A percentile compares a stretch with the other conserved stretches of the same genome.
phyloP scores from a whole-genome alignment of 2,113 vertebrate genomes.

The Rhinopithecus roxellana region DNA sequence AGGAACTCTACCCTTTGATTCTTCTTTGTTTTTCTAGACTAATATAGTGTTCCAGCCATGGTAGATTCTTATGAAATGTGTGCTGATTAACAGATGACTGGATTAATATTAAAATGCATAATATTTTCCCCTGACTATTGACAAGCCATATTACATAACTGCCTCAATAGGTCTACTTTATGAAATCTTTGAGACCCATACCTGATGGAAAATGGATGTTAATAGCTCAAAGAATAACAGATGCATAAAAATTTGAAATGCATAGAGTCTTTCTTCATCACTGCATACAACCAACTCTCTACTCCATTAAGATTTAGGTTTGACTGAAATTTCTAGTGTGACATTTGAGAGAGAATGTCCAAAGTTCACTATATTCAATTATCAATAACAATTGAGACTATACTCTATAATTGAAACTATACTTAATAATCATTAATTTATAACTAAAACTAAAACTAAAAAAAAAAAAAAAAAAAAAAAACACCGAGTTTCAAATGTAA shows the following conservation, averaged over 20 bases:
- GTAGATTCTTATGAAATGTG: neutral
- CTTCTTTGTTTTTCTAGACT: neutral
- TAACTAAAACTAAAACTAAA: constrained; percentile 15
- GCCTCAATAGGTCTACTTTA: neutral
- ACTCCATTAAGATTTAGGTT: neutral
- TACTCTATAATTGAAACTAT: no score
- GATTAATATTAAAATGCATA: neutral
- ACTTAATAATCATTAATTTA: neutral
- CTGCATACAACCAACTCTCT: neutral
- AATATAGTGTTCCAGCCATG: neutral
- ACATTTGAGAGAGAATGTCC: neutral
- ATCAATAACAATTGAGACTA: neutral
- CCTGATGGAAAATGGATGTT: neutral
- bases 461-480: no score
- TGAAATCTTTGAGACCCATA: neutral
- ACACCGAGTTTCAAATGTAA: constrained; percentile 25
- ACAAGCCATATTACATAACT: neutral
- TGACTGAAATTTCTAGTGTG: neutral
- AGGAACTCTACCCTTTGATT: neutral
- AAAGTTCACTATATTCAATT: neutral
- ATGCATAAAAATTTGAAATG: neutral
- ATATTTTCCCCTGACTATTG: neutral
- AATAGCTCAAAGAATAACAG: neutral
- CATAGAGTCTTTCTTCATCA: neutral
- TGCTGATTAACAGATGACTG: neutral